Evolutionary conservation across 1,140 invertebrate species (phyloP).

Genomic region (Chrysopa pallens): DNA sequence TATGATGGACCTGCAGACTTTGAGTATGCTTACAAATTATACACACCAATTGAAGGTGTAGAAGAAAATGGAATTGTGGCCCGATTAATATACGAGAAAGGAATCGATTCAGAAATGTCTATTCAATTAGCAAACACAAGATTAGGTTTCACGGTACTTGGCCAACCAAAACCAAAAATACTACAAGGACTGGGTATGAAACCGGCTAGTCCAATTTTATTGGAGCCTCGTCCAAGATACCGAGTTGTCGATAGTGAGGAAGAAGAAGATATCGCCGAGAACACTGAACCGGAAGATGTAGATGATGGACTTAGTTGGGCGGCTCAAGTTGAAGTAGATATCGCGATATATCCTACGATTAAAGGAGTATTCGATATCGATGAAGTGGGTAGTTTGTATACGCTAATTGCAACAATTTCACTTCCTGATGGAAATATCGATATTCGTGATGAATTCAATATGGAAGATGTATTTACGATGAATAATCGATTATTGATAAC

Average conservation of each 20-base stretch:
- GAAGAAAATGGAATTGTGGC: conserved; percentile 52
- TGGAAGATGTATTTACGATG: conserved; percentile 31
- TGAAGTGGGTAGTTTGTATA: conserved; percentile 29
- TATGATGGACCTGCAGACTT: conserved; percentile 48
- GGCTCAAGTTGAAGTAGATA: conserved; percentile 38
- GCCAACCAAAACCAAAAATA: conserved; percentile 29
- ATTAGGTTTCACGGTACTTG: conserved; percentile 32
- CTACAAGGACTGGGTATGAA: conserved; percentile 18
- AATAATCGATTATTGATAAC: conserved; percentile 42
- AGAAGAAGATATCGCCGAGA: conserved; percentile 9
- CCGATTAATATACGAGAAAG: conserved; percentile 40
- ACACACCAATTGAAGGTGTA: conserved; percentile 51
- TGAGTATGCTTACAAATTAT: conserved; percentile 56
- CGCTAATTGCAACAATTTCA: conserved; percentile 24
- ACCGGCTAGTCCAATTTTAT: conserved; percentile 13
- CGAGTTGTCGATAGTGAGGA: conserved; percentile 18
- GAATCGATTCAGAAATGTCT: conserved; percentile 48
- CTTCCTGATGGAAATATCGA: conserved; percentile 31
- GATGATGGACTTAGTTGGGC: conserved; percentile 32
- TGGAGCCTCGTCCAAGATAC: conserved; percentile 8
- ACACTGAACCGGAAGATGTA: conserved; percentile 15
- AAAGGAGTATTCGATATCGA: conserved; percentile 33
- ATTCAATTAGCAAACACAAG: conserved; percentile 44
- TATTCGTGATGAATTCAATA: conserved; percentile 26
- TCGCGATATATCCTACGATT: conserved; percentile 42